Conservation (phyloP, 2,797 vertebrate genomes). For the Sebastes reedi region DNA sequence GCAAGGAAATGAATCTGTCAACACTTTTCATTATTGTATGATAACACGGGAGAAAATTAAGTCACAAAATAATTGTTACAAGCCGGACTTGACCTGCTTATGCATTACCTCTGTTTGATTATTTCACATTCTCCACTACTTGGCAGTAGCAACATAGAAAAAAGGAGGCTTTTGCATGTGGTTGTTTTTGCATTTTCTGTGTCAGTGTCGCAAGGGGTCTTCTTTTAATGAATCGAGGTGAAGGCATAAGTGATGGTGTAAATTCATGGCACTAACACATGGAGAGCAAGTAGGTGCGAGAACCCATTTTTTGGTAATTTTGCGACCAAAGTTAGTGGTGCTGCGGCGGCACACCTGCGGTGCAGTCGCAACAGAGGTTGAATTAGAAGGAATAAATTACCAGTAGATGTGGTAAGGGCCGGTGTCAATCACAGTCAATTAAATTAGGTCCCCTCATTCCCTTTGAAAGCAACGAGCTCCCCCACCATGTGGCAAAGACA, state of each 20-base stretch:
- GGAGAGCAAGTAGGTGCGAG: constrained; percentile 41
- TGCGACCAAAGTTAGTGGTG: constrained; percentile 42
- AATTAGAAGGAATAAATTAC: constrained; percentile 70
- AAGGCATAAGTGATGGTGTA: constrained; percentile 51
- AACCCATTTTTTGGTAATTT: constrained; percentile 57
- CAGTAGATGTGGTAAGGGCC: constrained; percentile 47
- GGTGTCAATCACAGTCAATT: constrained; percentile 73
- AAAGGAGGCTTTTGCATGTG: not conserved
- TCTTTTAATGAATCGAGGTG: constrained; percentile 64
- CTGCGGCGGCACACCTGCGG: constrained; percentile 61
- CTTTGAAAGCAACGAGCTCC: constrained; percentile 57
- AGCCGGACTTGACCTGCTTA: constrained; percentile 63
- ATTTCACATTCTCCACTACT: constrained; percentile 35
- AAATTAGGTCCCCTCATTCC: constrained; percentile 62
- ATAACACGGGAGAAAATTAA: constrained; percentile 73
- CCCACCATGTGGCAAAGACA: constrained; percentile 44
- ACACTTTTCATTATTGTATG: constrained; percentile 75
- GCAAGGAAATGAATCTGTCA: constrained; percentile 80
- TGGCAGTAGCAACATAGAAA: constrained; percentile 4
- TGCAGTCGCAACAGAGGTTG: constrained; percentile 37
- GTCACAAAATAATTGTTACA: constrained; percentile 69
- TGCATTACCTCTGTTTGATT: constrained; percentile 55
- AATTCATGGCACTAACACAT: constrained; percentile 36
- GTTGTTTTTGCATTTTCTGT: constrained; percentile 52
- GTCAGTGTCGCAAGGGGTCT: constrained; percentile 52